These are phyloP conservation scores for Prosapia bicincta DNA, from an alignment of 2,888 invertebrate genomes.

Conservation along the genomic window DNA sequence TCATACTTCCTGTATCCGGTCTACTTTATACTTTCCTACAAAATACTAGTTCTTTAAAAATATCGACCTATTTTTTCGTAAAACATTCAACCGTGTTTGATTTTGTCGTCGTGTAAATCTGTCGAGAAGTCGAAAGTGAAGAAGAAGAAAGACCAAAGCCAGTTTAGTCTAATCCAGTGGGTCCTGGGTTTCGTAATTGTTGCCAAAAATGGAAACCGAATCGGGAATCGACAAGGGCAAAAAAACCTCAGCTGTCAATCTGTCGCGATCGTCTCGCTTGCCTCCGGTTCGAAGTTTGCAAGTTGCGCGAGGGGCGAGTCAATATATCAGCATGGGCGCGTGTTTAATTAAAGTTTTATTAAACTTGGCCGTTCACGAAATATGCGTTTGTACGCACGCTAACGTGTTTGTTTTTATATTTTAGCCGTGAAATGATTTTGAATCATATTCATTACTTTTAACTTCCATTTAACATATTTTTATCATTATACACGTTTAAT, in stretches of 20 bases:
- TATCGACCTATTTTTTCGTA: background rate
- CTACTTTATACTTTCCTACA: background rate
- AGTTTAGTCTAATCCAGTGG: background rate
- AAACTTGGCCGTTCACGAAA: too few relatives aligned
- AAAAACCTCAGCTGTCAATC: background rate
- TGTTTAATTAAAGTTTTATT: too few relatives aligned
- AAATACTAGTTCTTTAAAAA: too few relatives aligned
- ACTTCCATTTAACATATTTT: too few relatives aligned
- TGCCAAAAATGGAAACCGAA: background rate
- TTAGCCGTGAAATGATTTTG: too few relatives aligned
- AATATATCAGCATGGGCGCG: too few relatives aligned
- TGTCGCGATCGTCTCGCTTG: background rate
- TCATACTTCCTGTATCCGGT: background rate
- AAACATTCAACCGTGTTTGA: background rate
- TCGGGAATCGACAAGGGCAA: background rate
- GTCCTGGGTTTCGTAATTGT: background rate
- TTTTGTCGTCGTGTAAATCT: background rate
- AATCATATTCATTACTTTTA: too few relatives aligned
- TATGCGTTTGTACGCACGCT: too few relatives aligned
- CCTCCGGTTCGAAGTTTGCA: too few relatives aligned
- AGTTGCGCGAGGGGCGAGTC: too few relatives aligned
- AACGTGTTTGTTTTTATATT: too few relatives aligned
- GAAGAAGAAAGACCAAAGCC: background rate
- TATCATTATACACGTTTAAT: too few relatives aligned
- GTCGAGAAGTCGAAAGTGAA: background rate